Evolutionary conservation across 2,797 vertebrate genomes (phyloP).

Genomic region (Spea hammondii): DNA sequence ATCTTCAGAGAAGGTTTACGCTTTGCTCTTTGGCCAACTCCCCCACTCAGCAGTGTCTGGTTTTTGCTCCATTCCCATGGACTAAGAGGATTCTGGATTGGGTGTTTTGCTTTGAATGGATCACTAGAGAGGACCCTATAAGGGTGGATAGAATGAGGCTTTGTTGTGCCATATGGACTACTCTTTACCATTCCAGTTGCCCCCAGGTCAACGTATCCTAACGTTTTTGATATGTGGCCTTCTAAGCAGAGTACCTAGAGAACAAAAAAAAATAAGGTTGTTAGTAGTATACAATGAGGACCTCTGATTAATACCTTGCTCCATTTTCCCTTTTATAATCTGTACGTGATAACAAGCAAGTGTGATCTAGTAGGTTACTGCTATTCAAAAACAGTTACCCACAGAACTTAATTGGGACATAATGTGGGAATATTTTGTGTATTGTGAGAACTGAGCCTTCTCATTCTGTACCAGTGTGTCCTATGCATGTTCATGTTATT

Average conservation of each 20-base stretch:
- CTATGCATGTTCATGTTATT: too few relatives aligned
- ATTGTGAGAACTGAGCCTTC: too few relatives aligned
- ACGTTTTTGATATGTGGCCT: slow-evolving; percentile 70
- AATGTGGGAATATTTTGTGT: too few relatives aligned
- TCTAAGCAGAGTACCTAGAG: slow-evolving; percentile 78
- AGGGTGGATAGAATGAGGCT: slow-evolving; percentile 70
- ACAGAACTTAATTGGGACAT: too few relatives aligned
- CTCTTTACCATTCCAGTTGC: slow-evolving; percentile 73
- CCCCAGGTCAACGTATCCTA: slow-evolving; percentile 81
- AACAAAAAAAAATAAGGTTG: not conserved
- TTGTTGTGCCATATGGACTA: slow-evolving; percentile 73
- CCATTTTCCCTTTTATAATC: too few relatives aligned
- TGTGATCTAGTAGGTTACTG: too few relatives aligned
- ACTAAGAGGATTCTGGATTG: slow-evolving; percentile 69
- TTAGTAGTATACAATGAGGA: not conserved
- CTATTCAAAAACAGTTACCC: too few relatives aligned
- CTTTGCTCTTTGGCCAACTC: slow-evolving; percentile 76
- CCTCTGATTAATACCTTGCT: too few relatives aligned
- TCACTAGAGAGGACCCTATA: slow-evolving; percentile 71
- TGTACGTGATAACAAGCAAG: too few relatives aligned
- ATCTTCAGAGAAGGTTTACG: slow-evolving; percentile 86
- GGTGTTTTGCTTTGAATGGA: slow-evolving; percentile 71
- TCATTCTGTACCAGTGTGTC: too few relatives aligned
- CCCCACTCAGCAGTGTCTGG: slow-evolving; percentile 69
- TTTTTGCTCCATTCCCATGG: slow-evolving; percentile 83